Evolutionary conservation across 2,113 vertebrate genomes (phyloP).

Genomic region (Guaruba guarouba): DNA sequence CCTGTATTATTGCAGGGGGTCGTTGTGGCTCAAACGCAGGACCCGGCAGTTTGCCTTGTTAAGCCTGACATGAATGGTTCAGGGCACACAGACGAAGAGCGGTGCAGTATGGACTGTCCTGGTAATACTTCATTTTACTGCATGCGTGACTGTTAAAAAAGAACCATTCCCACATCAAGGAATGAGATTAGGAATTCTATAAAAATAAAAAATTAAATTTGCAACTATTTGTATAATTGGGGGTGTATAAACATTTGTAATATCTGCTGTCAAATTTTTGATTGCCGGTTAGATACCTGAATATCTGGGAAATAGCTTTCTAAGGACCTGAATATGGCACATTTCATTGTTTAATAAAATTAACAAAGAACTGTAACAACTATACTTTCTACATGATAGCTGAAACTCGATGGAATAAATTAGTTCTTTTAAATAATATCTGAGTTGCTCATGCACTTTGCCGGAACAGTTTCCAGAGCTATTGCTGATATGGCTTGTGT

Average conservation of each 20-base stretch:
- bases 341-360: slow-evolving; percentile 58
- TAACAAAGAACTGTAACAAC: slow-evolving; percentile 45
- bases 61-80: too few species aligned
- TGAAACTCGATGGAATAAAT: slow-evolving; percentile 41
- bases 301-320: slow-evolving; percentile 31
- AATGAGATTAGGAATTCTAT: slow-evolving; percentile 46
- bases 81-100: rapidly evolving
- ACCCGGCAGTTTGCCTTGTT: background rate
- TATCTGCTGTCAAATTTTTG: background rate
- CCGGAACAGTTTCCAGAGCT: slow-evolving; percentile 70
- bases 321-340: background rate
- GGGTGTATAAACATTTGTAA: slow-evolving; percentile 6
- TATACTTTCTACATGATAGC: background rate
- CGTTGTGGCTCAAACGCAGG: background rate
- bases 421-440: slow-evolving; percentile 11
- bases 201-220: background rate
- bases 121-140: background rate
- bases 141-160: background rate
- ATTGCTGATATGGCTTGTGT: slow-evolving; percentile 65
- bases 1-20: background rate
- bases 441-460: slow-evolving; percentile 55
- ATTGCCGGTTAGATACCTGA: slow-evolving; percentile 30
- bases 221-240: slow-evolving; percentile 3
- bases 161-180: background rate
- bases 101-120: rapidly evolving